Conservation (phyloP, 1,140 invertebrate species). For the Chelonus insularis region DNA sequence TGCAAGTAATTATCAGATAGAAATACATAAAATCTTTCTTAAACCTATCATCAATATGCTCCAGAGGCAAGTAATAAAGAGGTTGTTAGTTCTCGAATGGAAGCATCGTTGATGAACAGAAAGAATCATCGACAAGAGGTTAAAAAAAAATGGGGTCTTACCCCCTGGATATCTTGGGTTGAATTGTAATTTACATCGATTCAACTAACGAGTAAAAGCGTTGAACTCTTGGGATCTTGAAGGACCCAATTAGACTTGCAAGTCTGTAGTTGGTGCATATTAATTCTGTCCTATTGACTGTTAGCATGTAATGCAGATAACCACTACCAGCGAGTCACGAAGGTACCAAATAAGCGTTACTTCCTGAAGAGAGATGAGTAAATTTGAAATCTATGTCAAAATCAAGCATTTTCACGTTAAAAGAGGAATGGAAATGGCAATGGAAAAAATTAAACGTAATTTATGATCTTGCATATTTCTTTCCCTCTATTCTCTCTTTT, state of each 20-base stretch:
- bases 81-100: no score
- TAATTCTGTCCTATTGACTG: slow-evolving; percentile 25
- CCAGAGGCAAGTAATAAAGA: no score
- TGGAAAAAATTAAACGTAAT: neutral
- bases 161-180: neutral
- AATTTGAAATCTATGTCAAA: neutral
- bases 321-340: neutral
- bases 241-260: slow-evolving; percentile 21
- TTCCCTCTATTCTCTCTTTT: neutral
- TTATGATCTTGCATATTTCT: slow-evolving; percentile 4
- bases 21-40: no score
- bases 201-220: slow-evolving; percentile 23
- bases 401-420: neutral
- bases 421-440: neutral
- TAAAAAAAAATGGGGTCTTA: no score
- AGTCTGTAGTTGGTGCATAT: slow-evolving; percentile 21
- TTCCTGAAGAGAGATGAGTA: neutral
- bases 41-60: no score
- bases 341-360: neutral
- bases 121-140: no score
- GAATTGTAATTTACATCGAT: slow-evolving; percentile 21
- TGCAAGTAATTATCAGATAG: no score
- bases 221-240: slow-evolving; percentile 18
- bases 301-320: slow-evolving; percentile 16
- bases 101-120: no score